Base-by-base conservation (phyloP, 2,113 vertebrate species). In the Corvus hawaiiensis region DNA sequence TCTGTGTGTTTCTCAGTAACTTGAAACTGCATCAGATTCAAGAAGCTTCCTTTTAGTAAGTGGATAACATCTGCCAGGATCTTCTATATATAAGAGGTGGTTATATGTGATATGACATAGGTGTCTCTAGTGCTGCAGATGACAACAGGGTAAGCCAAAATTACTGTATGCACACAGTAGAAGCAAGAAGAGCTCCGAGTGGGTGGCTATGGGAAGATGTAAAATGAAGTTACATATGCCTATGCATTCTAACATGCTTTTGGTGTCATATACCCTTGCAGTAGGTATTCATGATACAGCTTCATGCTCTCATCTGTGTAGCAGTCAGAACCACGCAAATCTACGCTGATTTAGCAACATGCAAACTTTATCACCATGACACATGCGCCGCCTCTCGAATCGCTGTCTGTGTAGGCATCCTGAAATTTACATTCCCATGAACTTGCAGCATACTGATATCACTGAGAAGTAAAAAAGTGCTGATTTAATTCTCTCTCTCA, bases 401-500 rank as follows among this genome's bases (percentile, higher is more conserved):
- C 0, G 3, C 44, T 92, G 85, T 92, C n/a, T 43, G 44, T 35
- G 32, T n/a, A 81, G 21, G 35, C 77, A 68, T 13, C n/a, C 37
- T 94, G 56, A 89, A 69, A 44, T 94, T 94, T 61, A 52, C 11
- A 24, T 87, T 91, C 66, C 76, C 58, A 26, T 48, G 54, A 95
- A 78, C 76, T 89, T 0, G 0, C 46, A 44, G 23, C 10, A 26
- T 41, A 46, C 44, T 75, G 37, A 66, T 81, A 79, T 43, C 61
- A 84, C 55, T n/a, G 48, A 39, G 44, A 87, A 79, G 21, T 14
- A 30, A 44, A 81, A 92, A 94, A 84, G 28, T 93, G 88, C 37
- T 95, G 61, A 78, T 84, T 92, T 78, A 37, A 89, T 89, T 77
- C 8, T 66, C 22, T 43, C 39, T 33, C 46, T 62, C 39, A 51